These are phyloP conservation scores for Morone saxatilis DNA, from an alignment of 2,113 vertebrate species.

Conservation along the genomic window DNA sequence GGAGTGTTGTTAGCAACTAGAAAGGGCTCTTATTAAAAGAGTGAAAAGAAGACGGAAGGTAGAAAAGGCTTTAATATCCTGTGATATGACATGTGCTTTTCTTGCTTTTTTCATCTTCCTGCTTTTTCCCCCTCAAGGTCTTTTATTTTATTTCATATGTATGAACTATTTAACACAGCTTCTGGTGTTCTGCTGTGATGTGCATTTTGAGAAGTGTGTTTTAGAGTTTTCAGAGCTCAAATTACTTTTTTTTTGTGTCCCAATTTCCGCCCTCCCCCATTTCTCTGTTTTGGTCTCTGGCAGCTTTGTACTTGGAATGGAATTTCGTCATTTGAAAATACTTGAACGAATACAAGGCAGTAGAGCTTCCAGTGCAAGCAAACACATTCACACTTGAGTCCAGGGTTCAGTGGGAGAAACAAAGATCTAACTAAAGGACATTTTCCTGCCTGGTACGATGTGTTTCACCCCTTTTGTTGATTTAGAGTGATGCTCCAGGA, in stretches of 20 bases:
- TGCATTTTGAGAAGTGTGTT: slow-evolving; percentile 8
- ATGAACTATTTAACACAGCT: not conserved
- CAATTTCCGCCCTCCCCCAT: not conserved
- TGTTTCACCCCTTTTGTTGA: slow-evolving; percentile 5
- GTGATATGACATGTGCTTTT: not conserved
- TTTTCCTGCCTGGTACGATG: not conserved
- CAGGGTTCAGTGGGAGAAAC: not conserved
- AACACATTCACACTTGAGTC: not conserved
- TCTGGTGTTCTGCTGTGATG: not conserved
- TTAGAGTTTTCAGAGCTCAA: slow-evolving; percentile 6
- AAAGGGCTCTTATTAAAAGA: slow-evolving; percentile 12
- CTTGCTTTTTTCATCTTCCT: not conserved
- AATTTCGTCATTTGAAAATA: slow-evolving; percentile 20
- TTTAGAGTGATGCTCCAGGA: slow-evolving; percentile 23
- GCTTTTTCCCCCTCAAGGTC: not conserved
- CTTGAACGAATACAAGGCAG: slow-evolving; percentile 9
- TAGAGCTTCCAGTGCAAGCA: not conserved
- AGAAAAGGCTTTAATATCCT: slow-evolving; percentile 19
- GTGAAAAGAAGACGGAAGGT: not conserved
- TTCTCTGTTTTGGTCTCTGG: slow-evolving; percentile 14
- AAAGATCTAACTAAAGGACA: slow-evolving; percentile 12
- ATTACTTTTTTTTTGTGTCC: slow-evolving; percentile 1
- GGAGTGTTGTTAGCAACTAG: slow-evolving; percentile 23
- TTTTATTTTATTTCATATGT: slow-evolving; percentile 1
- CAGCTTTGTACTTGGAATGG: not conserved